Percentiles rank a stretch among this genome's conserved stretches.
These are phyloP conservation scores for Bujurquina vittata DNA, from an alignment of 2,113 vertebrate genomes.

Conservation along the genomic window DNA sequence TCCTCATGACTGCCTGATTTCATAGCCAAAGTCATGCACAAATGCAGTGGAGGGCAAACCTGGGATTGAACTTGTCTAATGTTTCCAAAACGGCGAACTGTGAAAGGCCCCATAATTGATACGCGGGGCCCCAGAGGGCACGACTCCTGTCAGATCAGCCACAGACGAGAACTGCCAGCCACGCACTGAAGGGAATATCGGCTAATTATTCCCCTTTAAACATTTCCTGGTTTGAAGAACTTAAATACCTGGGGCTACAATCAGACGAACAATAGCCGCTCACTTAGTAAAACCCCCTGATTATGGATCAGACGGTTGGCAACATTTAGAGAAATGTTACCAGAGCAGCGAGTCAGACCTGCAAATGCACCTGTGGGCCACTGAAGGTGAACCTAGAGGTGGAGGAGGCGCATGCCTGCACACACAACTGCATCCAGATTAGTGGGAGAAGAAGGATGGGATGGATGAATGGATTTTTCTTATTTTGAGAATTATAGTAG, in stretches of 20 bases:
- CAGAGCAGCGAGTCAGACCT: constrained; percentile 29
- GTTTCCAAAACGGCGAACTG: constrained; percentile 65
- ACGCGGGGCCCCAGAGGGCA: constrained; percentile 69
- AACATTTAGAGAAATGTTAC: constrained; percentile 54
- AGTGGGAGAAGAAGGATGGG: neutral
- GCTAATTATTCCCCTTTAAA: constrained; percentile 82
- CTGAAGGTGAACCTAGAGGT: neutral
- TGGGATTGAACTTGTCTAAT: constrained; percentile 69
- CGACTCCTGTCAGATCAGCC: constrained; percentile 82
- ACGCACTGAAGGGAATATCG: constrained; percentile 68
- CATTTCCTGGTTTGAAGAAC: constrained; percentile 86
- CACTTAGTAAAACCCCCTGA: constrained; percentile 57
- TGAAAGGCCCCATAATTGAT: constrained; percentile 77
- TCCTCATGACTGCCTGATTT: constrained; percentile 44
- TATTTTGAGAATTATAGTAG: neutral
- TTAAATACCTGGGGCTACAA: constrained; percentile 76
- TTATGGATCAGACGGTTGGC: constrained; percentile 47
- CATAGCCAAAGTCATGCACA: constrained; percentile 39
- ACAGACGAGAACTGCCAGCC: constrained; percentile 68
- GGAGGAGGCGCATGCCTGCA: neutral
- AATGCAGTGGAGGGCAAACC: constrained; percentile 48
- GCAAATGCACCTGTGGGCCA: constrained; percentile 9
- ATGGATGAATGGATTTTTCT: neutral
- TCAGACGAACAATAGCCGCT: constrained; percentile 73
- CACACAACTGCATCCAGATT: neutral